Evolutionary conservation across 2,888 invertebrate genomes (phyloP).

Genomic region (Tenthredo amoena): DNA sequence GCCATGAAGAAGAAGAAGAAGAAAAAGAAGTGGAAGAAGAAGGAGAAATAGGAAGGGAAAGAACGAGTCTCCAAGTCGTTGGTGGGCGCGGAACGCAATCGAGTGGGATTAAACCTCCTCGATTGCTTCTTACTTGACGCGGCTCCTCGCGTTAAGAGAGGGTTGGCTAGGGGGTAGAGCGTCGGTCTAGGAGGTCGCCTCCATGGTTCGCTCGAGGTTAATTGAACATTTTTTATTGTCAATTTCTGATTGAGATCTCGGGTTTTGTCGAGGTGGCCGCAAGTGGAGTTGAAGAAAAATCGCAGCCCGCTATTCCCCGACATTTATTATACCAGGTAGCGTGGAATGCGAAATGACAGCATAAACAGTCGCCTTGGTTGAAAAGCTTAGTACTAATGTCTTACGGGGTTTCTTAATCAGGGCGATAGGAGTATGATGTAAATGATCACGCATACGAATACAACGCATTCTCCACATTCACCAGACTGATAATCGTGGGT

Average conservation of each 20-base stretch:
- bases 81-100: constrained; percentile 68
- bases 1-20: constrained; percentile 47
- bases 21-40: constrained; percentile 54
- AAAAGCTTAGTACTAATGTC: not conserved
- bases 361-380: not conserved
- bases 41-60: constrained; percentile 56
- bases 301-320: not conserved
- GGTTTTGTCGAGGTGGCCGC: constrained; percentile 66
- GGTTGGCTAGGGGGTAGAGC: not conserved
- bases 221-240: constrained; percentile 78
- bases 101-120: constrained; percentile 76
- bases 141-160: constrained; percentile 30
- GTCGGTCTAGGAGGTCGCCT: not conserved
- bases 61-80: constrained; percentile 66
- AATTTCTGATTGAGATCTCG: constrained; percentile 76
- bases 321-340: not conserved
- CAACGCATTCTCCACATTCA: constrained; percentile 54
- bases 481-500: constrained; percentile 70
- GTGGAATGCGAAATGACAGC: not conserved
- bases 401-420: constrained; percentile 2
- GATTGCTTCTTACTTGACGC: constrained; percentile 68
- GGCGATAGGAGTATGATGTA: not conserved
- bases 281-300: constrained; percentile 27
- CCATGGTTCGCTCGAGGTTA: constrained; percentile 64
- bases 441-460: not conserved